Evolutionary conservation across 2,797 vertebrate genomes (phyloP), one percentile per base, ranked within the genome.

Genomic region (Eleutherodactylus coqui): DNA sequence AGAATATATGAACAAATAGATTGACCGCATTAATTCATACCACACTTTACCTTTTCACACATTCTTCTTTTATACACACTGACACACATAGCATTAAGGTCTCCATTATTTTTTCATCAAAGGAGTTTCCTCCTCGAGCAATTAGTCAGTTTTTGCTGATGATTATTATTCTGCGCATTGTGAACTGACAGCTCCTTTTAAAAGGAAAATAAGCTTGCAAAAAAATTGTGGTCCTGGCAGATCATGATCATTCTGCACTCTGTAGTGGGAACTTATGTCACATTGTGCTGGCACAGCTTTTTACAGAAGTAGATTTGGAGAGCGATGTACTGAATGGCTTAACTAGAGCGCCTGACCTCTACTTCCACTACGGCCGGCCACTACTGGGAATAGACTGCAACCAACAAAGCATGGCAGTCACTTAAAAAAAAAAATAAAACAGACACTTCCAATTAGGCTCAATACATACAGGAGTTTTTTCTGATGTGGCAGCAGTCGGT

Each of bases 1-100:
- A 77, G 79, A 76, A 69, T 80, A 77, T 69, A 82, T 82, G 73
- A 86, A 77, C 85, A 82, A 86, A 86, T 69, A 75, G 79, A 86
- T 73, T 75, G 78, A 60, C 53, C 69, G 58, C 78, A 82, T 86
- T 80, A 85, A 80, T 85, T 86, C 55, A 75, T 82, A 64, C 69
- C 49, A 75, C 51, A 86, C 72, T 67, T 43, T 86, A 69, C 45
- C 75, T 86, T 76, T 69, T 82, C 82, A 82, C 81, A 41, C 60
- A 85, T 78, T 78, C 60, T 70, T 55, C 83, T 76, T 76, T 76
- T 84, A 67, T 62, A 84, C 43, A 36, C 69, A 76, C 58, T 64
- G 73, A 73, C 80, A 84, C 82, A 84, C 73, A 84, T 76, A 49
- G 29, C 73, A 84, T 64, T 84, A 53, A 75, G 82, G 82, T 51